Evolutionary conservation across 2,113 vertebrate genomes (phyloP).

Genomic region (Propithecus coquereli): DNA sequence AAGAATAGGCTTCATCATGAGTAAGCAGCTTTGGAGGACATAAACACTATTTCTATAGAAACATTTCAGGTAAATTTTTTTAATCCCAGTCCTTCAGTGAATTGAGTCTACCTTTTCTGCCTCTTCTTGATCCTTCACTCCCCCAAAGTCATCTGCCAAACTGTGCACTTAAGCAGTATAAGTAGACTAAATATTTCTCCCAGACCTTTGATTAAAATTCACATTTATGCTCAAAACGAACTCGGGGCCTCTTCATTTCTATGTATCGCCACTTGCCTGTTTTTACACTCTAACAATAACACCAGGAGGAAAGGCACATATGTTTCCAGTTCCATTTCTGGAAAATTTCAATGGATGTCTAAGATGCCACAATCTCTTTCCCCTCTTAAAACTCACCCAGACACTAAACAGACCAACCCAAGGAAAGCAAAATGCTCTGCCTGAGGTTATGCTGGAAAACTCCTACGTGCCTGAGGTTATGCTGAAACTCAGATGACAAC

Average conservation of each 20-base stretch:
- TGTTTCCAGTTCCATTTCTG: slow-evolving; percentile 68
- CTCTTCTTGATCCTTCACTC: neutral
- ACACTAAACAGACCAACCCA: slow-evolving; percentile 56
- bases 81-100: neutral
- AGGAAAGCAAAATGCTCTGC: neutral
- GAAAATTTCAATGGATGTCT: slow-evolving; percentile 58
- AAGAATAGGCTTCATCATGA: neutral
- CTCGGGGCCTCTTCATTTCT: neutral
- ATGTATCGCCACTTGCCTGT: neutral
- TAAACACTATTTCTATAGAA: neutral
- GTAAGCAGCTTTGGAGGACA: neutral
- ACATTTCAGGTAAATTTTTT: neutral
- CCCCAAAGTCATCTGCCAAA: neutral
- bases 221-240: neutral
- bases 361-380: slow-evolving; percentile 61
- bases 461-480: neutral
- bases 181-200: neutral
- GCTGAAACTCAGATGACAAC: neutral
- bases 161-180: neutral
- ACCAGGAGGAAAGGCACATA: slow-evolving; percentile 38
- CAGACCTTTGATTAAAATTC: neutral
- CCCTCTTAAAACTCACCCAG: slow-evolving; percentile 72
- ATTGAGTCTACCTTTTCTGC: neutral
- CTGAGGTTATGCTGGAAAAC: neutral
- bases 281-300: slow-evolving; percentile 48